These are phyloP conservation scores for Phragmatobia fuliginosa DNA, from an alignment of 2,888 invertebrate species.

Conservation along the genomic window DNA sequence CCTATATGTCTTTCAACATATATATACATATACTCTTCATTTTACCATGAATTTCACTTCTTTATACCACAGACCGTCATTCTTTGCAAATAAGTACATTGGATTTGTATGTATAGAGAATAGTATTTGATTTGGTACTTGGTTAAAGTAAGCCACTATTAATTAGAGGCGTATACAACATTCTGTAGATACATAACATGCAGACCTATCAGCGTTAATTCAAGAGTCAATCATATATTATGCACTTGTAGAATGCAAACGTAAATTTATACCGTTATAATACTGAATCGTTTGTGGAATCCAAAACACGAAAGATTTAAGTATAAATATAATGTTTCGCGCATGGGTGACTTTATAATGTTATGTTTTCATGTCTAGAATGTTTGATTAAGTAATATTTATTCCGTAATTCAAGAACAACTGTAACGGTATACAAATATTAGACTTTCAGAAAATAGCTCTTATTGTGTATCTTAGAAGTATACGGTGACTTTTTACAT, in stretches of 20 bases:
- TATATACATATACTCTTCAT: too few species aligned
- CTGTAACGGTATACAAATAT: background rate
- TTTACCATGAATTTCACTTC: too few species aligned
- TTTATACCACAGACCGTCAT: too few species aligned
- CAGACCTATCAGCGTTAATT: constrained; percentile 1
- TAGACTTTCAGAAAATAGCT: background rate
- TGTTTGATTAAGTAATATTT: constrained; percentile 16
- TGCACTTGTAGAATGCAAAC: constrained; percentile 40
- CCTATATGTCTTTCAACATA: too few species aligned
- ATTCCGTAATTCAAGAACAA: background rate
- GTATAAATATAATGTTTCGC: constrained; percentile 46
- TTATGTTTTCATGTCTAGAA: constrained; percentile 25
- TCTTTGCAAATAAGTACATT: too few species aligned
- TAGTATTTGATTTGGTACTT: too few species aligned
- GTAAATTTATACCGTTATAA: constrained; percentile 48
- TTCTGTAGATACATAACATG: too few species aligned
- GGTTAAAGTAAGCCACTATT: too few species aligned
- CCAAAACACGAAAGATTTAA: constrained; percentile 46
- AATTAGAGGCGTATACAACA: too few species aligned
- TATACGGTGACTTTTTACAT: background rate
- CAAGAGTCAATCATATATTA: constrained; percentile 41
- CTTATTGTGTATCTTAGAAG: background rate
- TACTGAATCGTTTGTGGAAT: constrained; percentile 51
- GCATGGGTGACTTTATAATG: constrained; percentile 38
- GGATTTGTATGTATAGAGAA: too few species aligned